phyloP scores from a whole-genome alignment of 2,888 invertebrate genomes.

The Perdita meconis region DNA sequence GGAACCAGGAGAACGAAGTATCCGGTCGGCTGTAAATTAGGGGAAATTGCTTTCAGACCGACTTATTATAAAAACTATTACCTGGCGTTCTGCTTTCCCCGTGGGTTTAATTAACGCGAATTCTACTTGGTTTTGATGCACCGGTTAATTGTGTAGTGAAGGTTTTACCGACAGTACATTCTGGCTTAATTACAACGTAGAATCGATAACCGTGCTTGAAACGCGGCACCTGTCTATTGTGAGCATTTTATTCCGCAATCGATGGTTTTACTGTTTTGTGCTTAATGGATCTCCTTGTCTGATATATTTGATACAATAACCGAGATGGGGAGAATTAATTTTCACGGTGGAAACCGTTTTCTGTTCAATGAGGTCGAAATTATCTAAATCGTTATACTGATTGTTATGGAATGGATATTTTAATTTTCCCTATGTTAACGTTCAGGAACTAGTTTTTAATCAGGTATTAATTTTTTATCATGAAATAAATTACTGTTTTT shows the following conservation, averaged over 20 bases:
- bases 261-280: background rate
- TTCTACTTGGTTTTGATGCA: background rate
- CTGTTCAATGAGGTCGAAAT: no score
- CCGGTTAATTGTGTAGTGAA: slow-evolving; percentile 27
- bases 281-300: background rate
- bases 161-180: slow-evolving; percentile 1
- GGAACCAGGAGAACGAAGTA: slow-evolving; percentile 87
- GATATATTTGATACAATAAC: background rate
- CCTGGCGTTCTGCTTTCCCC: no score
- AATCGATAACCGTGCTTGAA: background rate
- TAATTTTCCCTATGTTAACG: no score
- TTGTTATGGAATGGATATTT: no score
- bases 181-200: slow-evolving; percentile 29
- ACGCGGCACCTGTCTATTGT: background rate
- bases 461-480: no score
- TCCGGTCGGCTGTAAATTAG: slow-evolving; percentile 86
- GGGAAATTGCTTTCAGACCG: background rate
- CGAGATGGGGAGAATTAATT: no score
- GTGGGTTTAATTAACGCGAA: background rate
- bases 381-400: no score
- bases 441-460: no score
- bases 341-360: no score
- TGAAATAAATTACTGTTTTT: no score
- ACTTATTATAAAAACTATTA: slow-evolving; percentile 5
- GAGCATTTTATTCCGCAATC: background rate